Evolutionary conservation across 2,888 invertebrate genomes (phyloP).

Genomic region (Tetrapedia diversipes): DNA sequence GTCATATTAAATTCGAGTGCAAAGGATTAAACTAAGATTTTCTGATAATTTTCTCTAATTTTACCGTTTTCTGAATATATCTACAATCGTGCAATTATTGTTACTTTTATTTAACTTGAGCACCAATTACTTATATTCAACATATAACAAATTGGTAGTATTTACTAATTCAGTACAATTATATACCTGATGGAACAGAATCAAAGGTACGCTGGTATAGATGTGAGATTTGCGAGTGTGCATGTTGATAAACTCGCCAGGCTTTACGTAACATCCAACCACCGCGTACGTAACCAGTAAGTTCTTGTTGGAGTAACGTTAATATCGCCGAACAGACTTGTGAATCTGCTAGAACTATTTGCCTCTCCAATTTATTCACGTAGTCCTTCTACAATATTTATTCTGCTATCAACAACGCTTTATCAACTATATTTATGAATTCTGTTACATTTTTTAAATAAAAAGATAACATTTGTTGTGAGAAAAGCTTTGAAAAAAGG

Average conservation of each 20-base stretch:
- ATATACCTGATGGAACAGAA: conserved; percentile 72
- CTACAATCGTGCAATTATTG: background rate
- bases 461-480: no score
- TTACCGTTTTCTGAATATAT: no score
- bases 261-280: conserved; percentile 88
- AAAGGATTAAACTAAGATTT: no score
- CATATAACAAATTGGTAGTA: background rate
- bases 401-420: background rate
- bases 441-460: background rate
- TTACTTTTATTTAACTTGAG: background rate
- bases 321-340: conserved; percentile 87
- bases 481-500: background rate
- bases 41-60: no score
- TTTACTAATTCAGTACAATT: background rate
- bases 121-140: background rate
- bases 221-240: conserved; percentile 85
- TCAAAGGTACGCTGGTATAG: conserved; percentile 84
- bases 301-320: conserved; percentile 87
- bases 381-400: conserved; percentile 72
- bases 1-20: no score
- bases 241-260: conserved; percentile 88
- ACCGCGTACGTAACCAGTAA: conserved; percentile 86
- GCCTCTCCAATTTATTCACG: conserved; percentile 84
- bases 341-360: conserved; percentile 87
- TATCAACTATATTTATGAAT: no score